Base-by-base conservation (phyloP, 2,113 vertebrate species). In the Raja brachyura region DNA sequence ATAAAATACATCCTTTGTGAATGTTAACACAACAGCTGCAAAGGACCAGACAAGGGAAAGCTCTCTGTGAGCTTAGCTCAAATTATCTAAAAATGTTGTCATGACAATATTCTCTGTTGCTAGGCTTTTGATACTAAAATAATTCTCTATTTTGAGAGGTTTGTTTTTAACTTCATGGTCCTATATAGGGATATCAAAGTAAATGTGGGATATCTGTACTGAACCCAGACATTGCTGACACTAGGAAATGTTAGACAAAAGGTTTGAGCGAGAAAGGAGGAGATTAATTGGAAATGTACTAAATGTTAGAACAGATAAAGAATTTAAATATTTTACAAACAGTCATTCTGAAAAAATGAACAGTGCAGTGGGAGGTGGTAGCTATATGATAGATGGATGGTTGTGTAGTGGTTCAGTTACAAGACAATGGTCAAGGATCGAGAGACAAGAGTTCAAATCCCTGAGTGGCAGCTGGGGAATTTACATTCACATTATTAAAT, bases 71-170 rank as follows among this genome's bases (percentile, higher is more conserved):
- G 3, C 31, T 73, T 25, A 73, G 20, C 20, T 92, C 39, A 73
- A 73, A 70, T 4, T 33, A 39, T 39, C 66, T 90, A 14, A 33
- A 90, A 39, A 70, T 20, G 86, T 70, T 88, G 63, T 66, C 11
- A 73, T 48, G 11, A 25, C 18, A 73, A 48, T 16, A 48, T 92
- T 92, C 33, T 90, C 66, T 39, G n/a, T 92, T 39, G 66, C 66
- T 73, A 48, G n/a, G 88, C 68, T 73, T 92, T 73, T 20, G 18
- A 54, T 92, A 39, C 61, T 4, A 92, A 88, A 90, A 90, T 90
- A 90, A 63, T 13, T 92, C 18, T 61, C 70, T 92, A 25, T 86
- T 70, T 70, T 70, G 63, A 73, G 31, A 4, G 13, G 20, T 70
- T 13, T 11, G 28, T 68, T 14, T 66, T 68, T 6, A 77, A 10